Conservation (phyloP, 2,113 vertebrate species). For the Salvelinus sp. region DNA sequence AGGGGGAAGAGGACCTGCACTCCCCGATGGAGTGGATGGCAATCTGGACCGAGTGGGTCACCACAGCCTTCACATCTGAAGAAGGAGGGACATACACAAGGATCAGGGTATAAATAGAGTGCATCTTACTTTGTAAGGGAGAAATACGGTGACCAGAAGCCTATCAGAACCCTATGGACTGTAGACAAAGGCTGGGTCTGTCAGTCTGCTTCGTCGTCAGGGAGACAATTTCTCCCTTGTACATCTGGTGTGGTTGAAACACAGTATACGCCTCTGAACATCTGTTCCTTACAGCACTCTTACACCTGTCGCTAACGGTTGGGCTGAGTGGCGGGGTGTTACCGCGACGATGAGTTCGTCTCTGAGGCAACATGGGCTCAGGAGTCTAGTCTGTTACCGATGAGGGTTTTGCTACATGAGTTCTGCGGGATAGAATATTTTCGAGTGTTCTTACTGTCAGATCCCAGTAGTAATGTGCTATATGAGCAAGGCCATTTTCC, state of each 20-base stretch:
- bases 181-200: too few relatives aligned
- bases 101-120: not conserved
- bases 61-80: conserved; percentile 95
- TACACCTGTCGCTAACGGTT: not conserved
- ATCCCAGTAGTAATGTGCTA: not conserved
- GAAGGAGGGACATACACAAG: conserved; percentile 2
- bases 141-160: not conserved
- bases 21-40: conserved; percentile 95
- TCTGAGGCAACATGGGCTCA: not conserved
- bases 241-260: too few relatives aligned
- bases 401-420: not conserved
- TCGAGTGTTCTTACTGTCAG: not conserved
- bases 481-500: too few relatives aligned
- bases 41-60: conserved; percentile 96
- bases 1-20: conserved; percentile 97
- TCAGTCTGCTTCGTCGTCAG: too few relatives aligned
- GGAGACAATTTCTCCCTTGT: too few relatives aligned
- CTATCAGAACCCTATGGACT: not conserved
- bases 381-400: not conserved
- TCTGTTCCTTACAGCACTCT: not conserved
- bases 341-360: not conserved
- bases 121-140: too few relatives aligned
- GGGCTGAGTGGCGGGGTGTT: not conserved
- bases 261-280: not conserved
- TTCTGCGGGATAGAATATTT: not conserved